Base-by-base conservation (phyloP, 2,888 invertebrate species). In the Apocheima hispidaria region DNA sequence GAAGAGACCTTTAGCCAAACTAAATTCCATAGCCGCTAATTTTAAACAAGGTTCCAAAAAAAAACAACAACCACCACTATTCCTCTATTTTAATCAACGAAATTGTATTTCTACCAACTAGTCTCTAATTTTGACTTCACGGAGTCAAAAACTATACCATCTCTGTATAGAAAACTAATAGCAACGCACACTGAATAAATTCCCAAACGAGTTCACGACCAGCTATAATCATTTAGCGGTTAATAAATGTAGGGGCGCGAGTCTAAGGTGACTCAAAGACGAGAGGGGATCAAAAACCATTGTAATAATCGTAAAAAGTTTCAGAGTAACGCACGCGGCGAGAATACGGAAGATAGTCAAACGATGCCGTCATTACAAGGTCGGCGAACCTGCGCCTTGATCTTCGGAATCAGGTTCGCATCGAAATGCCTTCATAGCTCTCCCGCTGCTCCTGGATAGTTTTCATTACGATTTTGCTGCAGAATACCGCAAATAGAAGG, bases 221-320 rank as follows among this genome's bases (percentile, higher is more conserved):
- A 60, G 69, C 83, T 84, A 86, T 87, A 86, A 87, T 84, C 88
- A 87, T 88, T 88, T 86, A 86, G 87, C 84, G 86, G 88, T 85
- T 87, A 86, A 88, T 87, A 88, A 87, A 87, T 82, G 85, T 78
- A 78, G 78, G 82, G 83, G 82, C 73, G 74, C 81, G 82, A 81
- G 80, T 79, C 81, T 78, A 83, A 87, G 86, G 87, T 84, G 82
- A 80, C 79, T 77, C 77, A 74, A 70, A 75, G 75, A 77, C 79
- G 79, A 76, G 80, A 79, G 79, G 80, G 87, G 85, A 86, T 87
- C 87, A 87, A 86, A 87, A 88, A 87, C 85, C 87, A 83, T 83
- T 81, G 87, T 79, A 85, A 88, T 90, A 89, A 88, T 84, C 90
- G 86, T 89, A 90, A 90, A 88, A 90, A 88, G 86, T 89, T 88